These are phyloP conservation scores for Pseudomugil tenellus DNA, from an alignment of 2,797 vertebrate genomes.

Conservation along the genomic window DNA sequence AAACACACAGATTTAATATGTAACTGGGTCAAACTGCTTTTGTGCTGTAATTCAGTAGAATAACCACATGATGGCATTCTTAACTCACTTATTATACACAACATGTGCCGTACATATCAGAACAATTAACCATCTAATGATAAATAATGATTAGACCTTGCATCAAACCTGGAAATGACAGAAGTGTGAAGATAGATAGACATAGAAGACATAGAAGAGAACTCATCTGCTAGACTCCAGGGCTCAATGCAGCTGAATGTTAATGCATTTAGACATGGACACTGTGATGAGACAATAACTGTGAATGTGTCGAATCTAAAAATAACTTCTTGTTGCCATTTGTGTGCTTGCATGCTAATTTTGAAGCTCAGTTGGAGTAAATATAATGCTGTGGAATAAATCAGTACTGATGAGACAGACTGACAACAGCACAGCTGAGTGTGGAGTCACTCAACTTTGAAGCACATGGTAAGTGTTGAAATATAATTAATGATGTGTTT, in stretches of 20 bases:
- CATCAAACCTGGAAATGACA: conserved; percentile 8
- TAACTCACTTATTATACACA: not conserved
- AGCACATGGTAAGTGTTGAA: conserved; percentile 30
- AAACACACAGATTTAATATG: conserved; percentile 7
- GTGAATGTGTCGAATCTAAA: conserved; percentile 3
- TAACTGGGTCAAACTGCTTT: not conserved
- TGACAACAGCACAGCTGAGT: conserved; percentile 27
- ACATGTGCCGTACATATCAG: not conserved
- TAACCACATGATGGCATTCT: conserved; percentile 57
- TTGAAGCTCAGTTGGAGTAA: not conserved
- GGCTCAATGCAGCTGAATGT: conserved; percentile 4
- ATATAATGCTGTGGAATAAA: conserved; percentile 1
- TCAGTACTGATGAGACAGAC: conserved; percentile 5
- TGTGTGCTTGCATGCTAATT: conserved; percentile 1
- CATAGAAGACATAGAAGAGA: too few species aligned
- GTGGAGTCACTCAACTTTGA: conserved; percentile 14
- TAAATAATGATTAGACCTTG: not conserved
- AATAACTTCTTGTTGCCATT: conserved; percentile 2
- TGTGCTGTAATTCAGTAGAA: conserved; percentile 27
- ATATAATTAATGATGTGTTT: conserved; percentile 27
- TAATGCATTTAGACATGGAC: not conserved
- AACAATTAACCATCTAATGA: not conserved
- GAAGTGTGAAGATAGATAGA: too few species aligned
- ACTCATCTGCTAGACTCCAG: not conserved
- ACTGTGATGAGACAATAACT: not conserved